Evolutionary conservation across 2,888 invertebrate genomes (phyloP).

Genomic region (Dicyrtomina minuta): DNA sequence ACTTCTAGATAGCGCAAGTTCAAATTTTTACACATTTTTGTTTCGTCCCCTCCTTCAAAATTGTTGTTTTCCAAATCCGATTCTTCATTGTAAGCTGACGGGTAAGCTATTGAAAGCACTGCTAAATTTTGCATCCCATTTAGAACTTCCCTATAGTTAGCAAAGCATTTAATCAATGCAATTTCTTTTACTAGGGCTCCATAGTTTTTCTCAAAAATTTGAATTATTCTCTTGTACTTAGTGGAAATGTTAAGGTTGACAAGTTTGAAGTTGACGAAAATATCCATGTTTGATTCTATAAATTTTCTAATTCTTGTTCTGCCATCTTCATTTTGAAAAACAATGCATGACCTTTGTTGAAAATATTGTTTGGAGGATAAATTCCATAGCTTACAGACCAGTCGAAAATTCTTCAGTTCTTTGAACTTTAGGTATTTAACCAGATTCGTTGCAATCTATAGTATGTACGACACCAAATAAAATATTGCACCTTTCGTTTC

Average conservation of each 20-base stretch:
- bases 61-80: neutral
- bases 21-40: neutral
- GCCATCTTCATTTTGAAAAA: neutral
- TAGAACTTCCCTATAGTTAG: slow-evolving; percentile 7
- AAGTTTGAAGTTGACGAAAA: slow-evolving; percentile 20
- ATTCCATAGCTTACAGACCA: slow-evolving; percentile 16
- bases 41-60: neutral
- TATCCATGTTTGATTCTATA: neutral
- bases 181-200: neutral
- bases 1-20: slow-evolving; percentile 13
- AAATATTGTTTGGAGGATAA: slow-evolving; percentile 1
- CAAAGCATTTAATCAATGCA: slow-evolving; percentile 5
- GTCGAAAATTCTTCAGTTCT: slow-evolving; percentile 14
- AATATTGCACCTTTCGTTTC: too few species aligned
- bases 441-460: slow-evolving; percentile 10
- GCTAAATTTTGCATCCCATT: slow-evolving; percentile 3
- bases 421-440: slow-evolving; percentile 13
- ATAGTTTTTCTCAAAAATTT: neutral
- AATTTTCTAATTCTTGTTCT: neutral
- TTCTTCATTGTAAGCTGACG: neutral
- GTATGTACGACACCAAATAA: too few species aligned
- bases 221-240: neutral
- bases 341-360: slow-evolving; percentile 3
- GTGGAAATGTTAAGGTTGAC: neutral
- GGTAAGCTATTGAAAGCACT: slow-evolving; percentile 5